These are phyloP conservation scores for Euclidia mi DNA, from an alignment of 2,888 invertebrate species.

Conservation along the genomic window DNA sequence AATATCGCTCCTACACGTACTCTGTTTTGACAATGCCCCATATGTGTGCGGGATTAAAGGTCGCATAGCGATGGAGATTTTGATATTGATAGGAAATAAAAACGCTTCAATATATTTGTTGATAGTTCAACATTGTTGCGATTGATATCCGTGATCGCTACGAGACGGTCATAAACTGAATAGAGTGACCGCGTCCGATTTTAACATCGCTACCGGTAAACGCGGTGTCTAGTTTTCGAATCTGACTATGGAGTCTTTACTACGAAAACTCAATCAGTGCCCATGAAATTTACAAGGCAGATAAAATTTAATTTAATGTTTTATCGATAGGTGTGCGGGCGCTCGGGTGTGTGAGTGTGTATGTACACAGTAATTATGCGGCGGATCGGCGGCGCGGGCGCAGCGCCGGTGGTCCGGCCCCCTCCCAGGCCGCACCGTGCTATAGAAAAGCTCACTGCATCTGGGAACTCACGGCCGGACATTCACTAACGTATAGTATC, in stretches of 20 bases:
- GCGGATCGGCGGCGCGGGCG: slow-evolving; percentile 82
- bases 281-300: slow-evolving; percentile 87
- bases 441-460: slow-evolving; percentile 76
- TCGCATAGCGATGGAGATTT: slow-evolving; percentile 66
- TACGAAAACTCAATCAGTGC: slow-evolving; percentile 82
- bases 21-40: slow-evolving; percentile 60
- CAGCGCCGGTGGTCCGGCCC: slow-evolving; percentile 86
- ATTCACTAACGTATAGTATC: slow-evolving; percentile 69
- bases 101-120: slow-evolving; percentile 63
- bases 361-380: slow-evolving; percentile 88
- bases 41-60: slow-evolving; percentile 64
- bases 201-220: slow-evolving; percentile 76
- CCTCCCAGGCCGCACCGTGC: slow-evolving; percentile 57
- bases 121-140: slow-evolving; percentile 65
- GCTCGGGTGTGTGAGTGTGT: slow-evolving; percentile 78
- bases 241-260: slow-evolving; percentile 52
- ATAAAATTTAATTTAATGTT: slow-evolving; percentile 87
- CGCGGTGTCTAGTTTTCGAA: slow-evolving; percentile 57
- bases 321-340: slow-evolving; percentile 76
- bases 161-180: slow-evolving; percentile 47
- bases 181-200: slow-evolving; percentile 72
- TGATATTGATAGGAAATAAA: slow-evolving; percentile 62
- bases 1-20: slow-evolving; percentile 60
- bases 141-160: slow-evolving; percentile 64
- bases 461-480: slow-evolving; percentile 81